phyloP scores from a whole-genome alignment of 2,888 invertebrate species.

The Acronicta leporina region DNA sequence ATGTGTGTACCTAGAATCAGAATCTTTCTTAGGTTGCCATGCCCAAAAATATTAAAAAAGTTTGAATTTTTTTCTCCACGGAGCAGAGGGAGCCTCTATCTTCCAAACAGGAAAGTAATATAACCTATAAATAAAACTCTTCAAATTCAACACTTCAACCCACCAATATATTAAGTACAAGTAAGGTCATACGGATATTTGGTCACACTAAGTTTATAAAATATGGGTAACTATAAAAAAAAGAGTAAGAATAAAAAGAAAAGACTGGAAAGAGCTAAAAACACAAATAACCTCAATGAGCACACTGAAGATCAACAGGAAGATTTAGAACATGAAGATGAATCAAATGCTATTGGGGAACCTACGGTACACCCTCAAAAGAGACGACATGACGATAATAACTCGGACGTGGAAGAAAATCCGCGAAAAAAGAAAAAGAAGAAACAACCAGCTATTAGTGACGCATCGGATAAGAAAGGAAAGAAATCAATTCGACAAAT shows the following conservation, averaged over 20 bases:
- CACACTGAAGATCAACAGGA: constrained; percentile 32
- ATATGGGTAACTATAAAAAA: constrained; percentile 70
- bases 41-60: too few species aligned
- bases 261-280: constrained; percentile 39
- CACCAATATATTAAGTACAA: too few species aligned
- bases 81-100: too few species aligned
- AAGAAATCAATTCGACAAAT: constrained; percentile 90
- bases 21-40: too few species aligned
- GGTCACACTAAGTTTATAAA: constrained; percentile 2
- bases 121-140: too few species aligned
- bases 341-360: constrained; percentile 43
- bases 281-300: constrained; percentile 3
- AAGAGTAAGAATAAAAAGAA: constrained; percentile 65
- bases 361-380: constrained; percentile 45
- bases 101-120: too few species aligned
- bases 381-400: constrained; percentile 60
- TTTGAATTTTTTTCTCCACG: too few species aligned
- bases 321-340: constrained; percentile 45
- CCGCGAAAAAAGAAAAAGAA: constrained; percentile 77
- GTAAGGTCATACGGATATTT: too few species aligned
- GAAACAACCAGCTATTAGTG: constrained; percentile 67
- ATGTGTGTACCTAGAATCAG: too few species aligned
- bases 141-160: too few species aligned
- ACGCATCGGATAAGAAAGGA: constrained; percentile 74
- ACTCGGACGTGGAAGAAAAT: constrained; percentile 70